phyloP scores from a whole-genome alignment of 2,797 vertebrate genomes.

The Sciurus vulgaris region DNA sequence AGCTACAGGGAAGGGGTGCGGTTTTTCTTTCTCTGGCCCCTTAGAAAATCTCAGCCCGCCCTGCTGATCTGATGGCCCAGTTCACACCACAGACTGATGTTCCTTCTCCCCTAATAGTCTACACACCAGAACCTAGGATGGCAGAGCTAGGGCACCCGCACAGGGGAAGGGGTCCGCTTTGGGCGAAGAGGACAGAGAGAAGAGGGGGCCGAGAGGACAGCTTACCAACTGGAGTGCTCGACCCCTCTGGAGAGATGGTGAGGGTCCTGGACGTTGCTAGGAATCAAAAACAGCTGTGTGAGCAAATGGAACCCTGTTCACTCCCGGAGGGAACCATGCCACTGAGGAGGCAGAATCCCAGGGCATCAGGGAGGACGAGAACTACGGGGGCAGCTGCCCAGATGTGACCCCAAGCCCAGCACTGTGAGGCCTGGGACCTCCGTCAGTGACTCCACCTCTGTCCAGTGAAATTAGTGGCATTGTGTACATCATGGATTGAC shows the following conservation, averaged over 20 bases:
- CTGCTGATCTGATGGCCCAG: neutral
- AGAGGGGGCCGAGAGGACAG: neutral
- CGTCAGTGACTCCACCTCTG: neutral
- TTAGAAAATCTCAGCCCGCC: neutral
- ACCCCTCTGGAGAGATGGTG: neutral
- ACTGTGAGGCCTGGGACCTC: neutral
- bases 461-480: neutral
- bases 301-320: neutral
- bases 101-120: neutral
- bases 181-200: neutral
- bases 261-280: neutral
- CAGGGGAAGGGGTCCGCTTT: neutral
- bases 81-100: neutral
- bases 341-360: neutral
- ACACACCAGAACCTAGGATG: neutral
- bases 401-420: neutral
- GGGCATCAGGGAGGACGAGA: neutral
- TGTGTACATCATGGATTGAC: neutral
- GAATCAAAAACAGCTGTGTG: neutral
- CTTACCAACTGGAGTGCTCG: constrained; percentile 25
- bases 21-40: neutral
- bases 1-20: too few relatives aligned
- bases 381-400: neutral
- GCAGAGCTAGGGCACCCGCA: neutral
- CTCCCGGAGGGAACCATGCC: neutral